These are phyloP conservation scores for Melieria picta DNA, from an alignment of 2,888 invertebrate genomes.

Conservation along the genomic window DNA sequence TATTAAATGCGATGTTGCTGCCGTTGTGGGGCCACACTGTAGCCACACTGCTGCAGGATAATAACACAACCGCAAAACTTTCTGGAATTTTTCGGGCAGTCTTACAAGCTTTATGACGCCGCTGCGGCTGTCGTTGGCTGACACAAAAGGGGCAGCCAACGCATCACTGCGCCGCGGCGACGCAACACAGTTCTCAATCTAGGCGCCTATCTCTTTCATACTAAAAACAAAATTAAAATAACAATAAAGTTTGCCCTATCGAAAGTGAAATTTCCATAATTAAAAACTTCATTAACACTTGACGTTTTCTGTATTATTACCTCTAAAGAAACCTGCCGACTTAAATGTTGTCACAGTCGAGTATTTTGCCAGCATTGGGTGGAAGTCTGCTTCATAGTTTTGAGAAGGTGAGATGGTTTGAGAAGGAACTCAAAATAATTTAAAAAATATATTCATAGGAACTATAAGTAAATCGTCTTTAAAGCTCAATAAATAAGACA, in stretches of 20 bases:
- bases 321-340: no score
- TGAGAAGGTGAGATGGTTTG: no score
- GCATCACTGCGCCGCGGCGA: background rate
- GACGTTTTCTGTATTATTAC: background rate
- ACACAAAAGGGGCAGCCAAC: no score
- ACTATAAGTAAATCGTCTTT: no score
- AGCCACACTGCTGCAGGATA: background rate
- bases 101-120: background rate
- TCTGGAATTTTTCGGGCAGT: background rate
- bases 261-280: background rate
- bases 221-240: conserved; percentile 21
- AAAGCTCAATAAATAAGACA: no score
- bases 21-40: background rate
- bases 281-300: conserved; percentile 7
- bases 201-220: conserved; percentile 19
- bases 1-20: conserved; percentile 6
- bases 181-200: background rate
- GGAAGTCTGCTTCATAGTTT: background rate
- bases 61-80: conserved; percentile 17
- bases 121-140: background rate
- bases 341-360: no score
- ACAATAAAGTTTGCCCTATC: conserved; percentile 24
- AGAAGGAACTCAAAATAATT: no score
- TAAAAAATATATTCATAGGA: no score
- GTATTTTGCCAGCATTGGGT: background rate